These are phyloP conservation scores for Mnemiopsis leidyi DNA, from an alignment of 37 sponge, comb jelly and placozoan species.

Conservation along the genomic window DNA sequence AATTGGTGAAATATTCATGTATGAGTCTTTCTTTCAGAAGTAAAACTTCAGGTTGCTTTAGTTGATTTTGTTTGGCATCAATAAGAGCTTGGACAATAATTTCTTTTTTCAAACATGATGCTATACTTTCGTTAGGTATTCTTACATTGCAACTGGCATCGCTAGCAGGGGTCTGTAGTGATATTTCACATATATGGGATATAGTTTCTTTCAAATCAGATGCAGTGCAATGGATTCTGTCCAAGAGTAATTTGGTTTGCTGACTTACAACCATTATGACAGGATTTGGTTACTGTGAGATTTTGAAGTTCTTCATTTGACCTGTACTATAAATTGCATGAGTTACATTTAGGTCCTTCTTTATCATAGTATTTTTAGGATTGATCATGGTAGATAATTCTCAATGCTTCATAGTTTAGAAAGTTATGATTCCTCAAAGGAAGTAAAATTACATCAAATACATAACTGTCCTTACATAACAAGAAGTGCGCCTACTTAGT, in stretches of 20 bases:
- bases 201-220: constrained; percentile 15
- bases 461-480: too few relatives aligned
- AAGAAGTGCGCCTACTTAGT: too few relatives aligned
- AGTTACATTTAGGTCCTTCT: too few relatives aligned
- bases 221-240: neutral
- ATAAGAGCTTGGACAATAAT: neutral
- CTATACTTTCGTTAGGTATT: neutral
- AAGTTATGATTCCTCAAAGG: too few relatives aligned
- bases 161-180: neutral
- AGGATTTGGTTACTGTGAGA: too few relatives aligned
- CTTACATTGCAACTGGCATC: neutral
- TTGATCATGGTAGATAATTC: too few relatives aligned
- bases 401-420: too few relatives aligned
- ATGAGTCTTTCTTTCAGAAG: neutral
- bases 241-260: neutral
- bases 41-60: neutral
- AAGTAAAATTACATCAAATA: too few relatives aligned
- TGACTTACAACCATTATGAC: neutral
- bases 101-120: neutral
- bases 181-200: neutral
- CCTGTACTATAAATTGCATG: too few relatives aligned
- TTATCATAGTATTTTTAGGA: too few relatives aligned
- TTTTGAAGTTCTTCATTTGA: too few relatives aligned
- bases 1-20: neutral
- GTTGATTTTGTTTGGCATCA: neutral